These are phyloP conservation scores for Phaethornis superciliosus DNA, from an alignment of 2,113 vertebrate genomes.

Conservation along the genomic window DNA sequence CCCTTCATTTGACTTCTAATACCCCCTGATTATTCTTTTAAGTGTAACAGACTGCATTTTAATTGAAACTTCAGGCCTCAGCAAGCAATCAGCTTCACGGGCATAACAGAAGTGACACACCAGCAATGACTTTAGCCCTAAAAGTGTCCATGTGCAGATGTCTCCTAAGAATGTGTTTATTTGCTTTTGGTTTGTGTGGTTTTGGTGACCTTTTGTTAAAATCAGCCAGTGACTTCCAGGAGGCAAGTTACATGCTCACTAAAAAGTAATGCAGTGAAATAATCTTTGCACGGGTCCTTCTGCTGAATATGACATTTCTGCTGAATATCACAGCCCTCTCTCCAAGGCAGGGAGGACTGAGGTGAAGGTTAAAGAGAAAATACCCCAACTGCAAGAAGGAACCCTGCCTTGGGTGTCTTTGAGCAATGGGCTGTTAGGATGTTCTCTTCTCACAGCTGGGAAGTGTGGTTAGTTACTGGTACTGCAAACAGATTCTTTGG, in stretches of 20 bases:
- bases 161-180: constrained; percentile 44
- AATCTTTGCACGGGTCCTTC: not conserved
- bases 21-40: not conserved
- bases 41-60: not conserved
- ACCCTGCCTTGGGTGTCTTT: too few species aligned
- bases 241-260: not conserved
- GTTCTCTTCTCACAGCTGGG: not conserved
- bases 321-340: not conserved
- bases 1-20: not conserved
- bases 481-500: not conserved
- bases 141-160: not conserved
- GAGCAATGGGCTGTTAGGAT: not conserved
- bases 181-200: constrained; percentile 49
- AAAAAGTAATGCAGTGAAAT: not conserved
- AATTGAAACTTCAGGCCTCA: not conserved
- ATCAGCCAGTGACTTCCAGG: constrained; percentile 36
- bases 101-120: not conserved
- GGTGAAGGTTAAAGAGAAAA: not conserved
- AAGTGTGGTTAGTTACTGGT: not conserved
- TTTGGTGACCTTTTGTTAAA: constrained; percentile 61
- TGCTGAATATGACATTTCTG: constrained; percentile 2
- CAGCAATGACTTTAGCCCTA: not conserved
- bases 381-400: accelerated
- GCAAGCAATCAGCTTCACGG: not conserved
- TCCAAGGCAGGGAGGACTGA: not conserved